Conservation (phyloP, 2,797 vertebrate species). For the Odontamblyopus lacepedii region DNA sequence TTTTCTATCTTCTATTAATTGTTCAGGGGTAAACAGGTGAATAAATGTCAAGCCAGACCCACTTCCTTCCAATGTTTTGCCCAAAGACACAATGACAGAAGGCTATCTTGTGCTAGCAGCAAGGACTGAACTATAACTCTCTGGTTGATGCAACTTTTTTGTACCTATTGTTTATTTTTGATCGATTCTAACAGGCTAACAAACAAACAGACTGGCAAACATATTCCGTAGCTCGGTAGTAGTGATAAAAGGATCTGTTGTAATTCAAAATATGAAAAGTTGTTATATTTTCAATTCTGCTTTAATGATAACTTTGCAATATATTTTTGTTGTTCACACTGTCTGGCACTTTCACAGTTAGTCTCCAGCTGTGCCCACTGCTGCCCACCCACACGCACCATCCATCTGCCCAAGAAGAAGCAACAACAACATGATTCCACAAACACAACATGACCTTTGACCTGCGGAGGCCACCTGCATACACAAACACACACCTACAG, state of each 20-base stretch:
- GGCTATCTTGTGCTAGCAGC: not conserved
- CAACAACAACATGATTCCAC: conserved; percentile 50
- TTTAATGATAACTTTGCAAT: not conserved
- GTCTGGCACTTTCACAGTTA: conserved; percentile 29
- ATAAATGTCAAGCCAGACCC: not conserved
- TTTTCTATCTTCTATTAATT: not conserved
- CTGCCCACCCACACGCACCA: conserved; percentile 30
- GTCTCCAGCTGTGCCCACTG: conserved; percentile 47
- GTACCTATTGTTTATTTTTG: not conserved
- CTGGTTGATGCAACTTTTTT: not conserved
- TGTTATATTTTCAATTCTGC: not conserved
- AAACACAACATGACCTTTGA: conserved; percentile 60
- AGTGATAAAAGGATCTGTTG: not conserved
- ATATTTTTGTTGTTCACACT: conserved; percentile 1
- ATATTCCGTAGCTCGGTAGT: not conserved
- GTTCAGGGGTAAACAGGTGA: not conserved
- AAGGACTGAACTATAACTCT: no score
- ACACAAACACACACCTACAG: conserved; percentile 44
- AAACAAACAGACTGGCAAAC: no score
- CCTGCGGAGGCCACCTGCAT: conserved; percentile 51
- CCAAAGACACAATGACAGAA: not conserved
- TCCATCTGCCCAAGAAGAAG: conserved; percentile 49
- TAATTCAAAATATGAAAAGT: not conserved
- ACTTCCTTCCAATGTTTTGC: not conserved
- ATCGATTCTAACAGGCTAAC: not conserved